Base-by-base conservation (phyloP, 1,140 invertebrate species). In the Hypsibius dujardini region DNA sequence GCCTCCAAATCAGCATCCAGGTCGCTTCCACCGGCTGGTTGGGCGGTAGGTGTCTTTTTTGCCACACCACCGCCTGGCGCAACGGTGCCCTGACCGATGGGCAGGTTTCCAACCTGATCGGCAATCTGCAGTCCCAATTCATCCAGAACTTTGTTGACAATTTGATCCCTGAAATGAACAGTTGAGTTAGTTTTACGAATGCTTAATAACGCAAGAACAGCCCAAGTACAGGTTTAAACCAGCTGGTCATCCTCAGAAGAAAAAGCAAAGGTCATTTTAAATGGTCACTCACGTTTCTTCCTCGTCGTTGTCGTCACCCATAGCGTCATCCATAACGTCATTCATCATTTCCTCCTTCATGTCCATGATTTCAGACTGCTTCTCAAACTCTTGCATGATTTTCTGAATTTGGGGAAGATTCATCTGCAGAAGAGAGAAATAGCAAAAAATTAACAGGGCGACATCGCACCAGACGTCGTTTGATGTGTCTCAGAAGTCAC, bases 341-440 rank as follows among this genome's bases (percentile, higher is more conserved):
- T 94, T 95, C 87, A 99, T 98, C 85, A 99, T 95, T 82, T 99
- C 96, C 81, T 99, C 95, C 78, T 99, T 99, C 95, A 99, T 98
- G 79, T 98, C 95, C 95, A 99, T 99, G 72, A 99, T 97, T 82
- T 98, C 95, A 0, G 92, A 94, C 78, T 99, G 95, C 77, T 96
- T 97, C 80, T 99, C 95, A 84, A 99, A 99, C 78, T 99, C 95
- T 84, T 92, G 89, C 77, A 98, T 86, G 76, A 99, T 99, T 79
- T 92, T 94, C 80, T 98, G 95, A 77, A 99, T 98, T 83, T 99
- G 93, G 45, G 96, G 95, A 77, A 99, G 83, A 83, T 98, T 98
- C 75, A 99, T 79, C 83, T 98, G 88, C 47, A 75, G 72, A 71
- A 70, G 71, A 67, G 70, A 71, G 42, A 67, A 73, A 71, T 28